Evolutionary conservation across 2,113 vertebrate species (phyloP), one percentile per base, ranked within the genome.

Genomic region (Steatornis caripensis): DNA sequence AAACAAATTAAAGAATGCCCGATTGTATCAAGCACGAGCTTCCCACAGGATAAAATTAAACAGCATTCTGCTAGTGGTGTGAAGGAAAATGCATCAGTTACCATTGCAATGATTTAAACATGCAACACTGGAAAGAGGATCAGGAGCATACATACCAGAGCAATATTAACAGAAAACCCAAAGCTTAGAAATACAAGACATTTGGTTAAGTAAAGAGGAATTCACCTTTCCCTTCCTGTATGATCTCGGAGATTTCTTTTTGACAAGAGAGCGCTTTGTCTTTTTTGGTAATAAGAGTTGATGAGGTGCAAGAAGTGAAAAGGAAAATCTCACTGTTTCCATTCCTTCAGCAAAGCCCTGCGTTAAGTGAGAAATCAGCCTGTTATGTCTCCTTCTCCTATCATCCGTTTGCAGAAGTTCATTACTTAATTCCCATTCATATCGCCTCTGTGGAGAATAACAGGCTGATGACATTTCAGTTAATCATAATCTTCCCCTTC

Each of bases 51-150:
- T 68, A 96, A 97, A 95, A 97, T 94, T 93, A 97, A 95, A 86
- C 43, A 91, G 87, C 95, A 94, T 97, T 97, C 96, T 89, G 88
- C 88, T 79, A 54, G 93, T 30, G 15, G 89, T 95, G 84, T 77
- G 93, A 95, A 97, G 96, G 87, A 91, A 97, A 97, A 97, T 32
- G 61, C 68, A 96, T 93, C 87, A 87, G 95, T 95, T 96, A 82
- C 82, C 20, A 58, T n/a, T 77, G 69, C 43, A 87, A 87, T 70
- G 86, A 95, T 83, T 91, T 92, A 74, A 96, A 92, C 81, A 89
- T 6, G 6, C 55, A 89, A 69, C 2, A 0, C 5, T 84, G 69
- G 64, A 68, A 87, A 92, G 92, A 70, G n/a, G n/a, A 80, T 93
- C 70, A 78, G 75, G 57, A 60, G 23, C 86, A 64, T 34, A 34